Evolutionary conservation across 1,140 invertebrate species (phyloP), one percentile per base, ranked within the genome.

Genomic region (Drosophila setifemur): DNA sequence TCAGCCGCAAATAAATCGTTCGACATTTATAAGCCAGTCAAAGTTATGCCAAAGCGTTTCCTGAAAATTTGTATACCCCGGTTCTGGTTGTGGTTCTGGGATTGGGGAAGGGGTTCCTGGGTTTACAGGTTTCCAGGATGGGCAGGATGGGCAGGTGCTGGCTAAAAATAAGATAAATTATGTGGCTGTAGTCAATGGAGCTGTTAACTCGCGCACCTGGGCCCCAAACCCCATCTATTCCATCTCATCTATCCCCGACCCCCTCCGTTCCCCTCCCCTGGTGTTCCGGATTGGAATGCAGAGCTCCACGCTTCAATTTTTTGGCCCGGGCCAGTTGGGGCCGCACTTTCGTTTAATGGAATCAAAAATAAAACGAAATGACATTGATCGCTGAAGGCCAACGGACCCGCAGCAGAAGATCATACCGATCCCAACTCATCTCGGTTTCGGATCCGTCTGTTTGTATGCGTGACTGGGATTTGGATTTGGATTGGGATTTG

Each of bases 81-180:
- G 5, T 2, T 4, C 9, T 11, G 8, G n/a, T n/a, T n/a, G n/a
- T n/a, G n/a, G n/a, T n/a, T 31, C 29, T 3, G 11, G 21, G 21
- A 23, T 3, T 2, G 21, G 21, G 21, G 5, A 23, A 23, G 21
- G 2, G 21, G 21, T 2, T 5, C 21, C 2, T 2, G 21, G 21
- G 21, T 23, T 23, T n/a, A n/a, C n/a, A n/a, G 21, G 21, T 5
- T 3, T 23, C 5, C 21, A 5, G 21, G 21, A 23, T 23, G 2
- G 21, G 21, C 21, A 23, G 21, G 21, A 28, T 28, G 26, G 26
- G 26, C 9, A 9, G 26, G 5, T 23, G 28, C 52, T 18, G 43
- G 54, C 81, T 86, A 86, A 86, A 86, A 86, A 86, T 86, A 86
- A 86, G 81, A 86, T 86, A 81, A 81, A 86, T 86, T 86, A 68